Conservation (phyloP, 2,888 invertebrate species). For the Prenolepis imparis region DNA sequence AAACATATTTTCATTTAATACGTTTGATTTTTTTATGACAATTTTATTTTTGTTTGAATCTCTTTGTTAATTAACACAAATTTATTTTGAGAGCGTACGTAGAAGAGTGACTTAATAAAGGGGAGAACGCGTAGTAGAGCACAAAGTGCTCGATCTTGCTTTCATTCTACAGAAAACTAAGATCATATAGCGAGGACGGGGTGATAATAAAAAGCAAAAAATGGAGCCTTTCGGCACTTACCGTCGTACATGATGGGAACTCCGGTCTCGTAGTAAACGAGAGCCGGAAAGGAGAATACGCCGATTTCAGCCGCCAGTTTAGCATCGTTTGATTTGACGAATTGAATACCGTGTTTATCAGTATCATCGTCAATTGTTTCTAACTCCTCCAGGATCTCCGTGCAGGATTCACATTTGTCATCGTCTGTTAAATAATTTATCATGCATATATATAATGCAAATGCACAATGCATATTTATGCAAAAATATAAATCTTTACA, state of each 20-base stretch:
- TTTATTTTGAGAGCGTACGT: background rate
- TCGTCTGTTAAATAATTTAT: constrained; percentile 89
- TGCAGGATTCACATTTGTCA: constrained; percentile 94
- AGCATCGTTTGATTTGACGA: constrained; percentile 96
- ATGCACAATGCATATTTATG: background rate
- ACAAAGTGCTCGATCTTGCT: background rate
- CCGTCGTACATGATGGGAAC: constrained; percentile 98
- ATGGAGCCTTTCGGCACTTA: constrained; percentile 87
- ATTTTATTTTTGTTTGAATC: constrained; percentile 6
- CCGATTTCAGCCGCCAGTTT: constrained; percentile 96
- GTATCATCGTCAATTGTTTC: constrained; percentile 97
- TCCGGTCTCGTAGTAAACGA: constrained; percentile 97
- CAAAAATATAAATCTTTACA: constrained; percentile 10
- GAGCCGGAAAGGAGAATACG: constrained; percentile 96
- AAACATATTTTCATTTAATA: background rate
- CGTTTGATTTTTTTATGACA: background rate
- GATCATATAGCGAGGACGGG: background rate
- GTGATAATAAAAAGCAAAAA: constrained; percentile 55
- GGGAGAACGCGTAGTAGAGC: background rate
- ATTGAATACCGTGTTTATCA: constrained; percentile 96
- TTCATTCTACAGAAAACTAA: background rate
- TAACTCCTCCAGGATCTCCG: constrained; percentile 94
- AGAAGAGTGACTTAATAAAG: constrained; percentile 48
- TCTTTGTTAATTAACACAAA: background rate
- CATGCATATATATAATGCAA: background rate